Conservation (phyloP, 2,888 invertebrate species). For the Perdita meconis region DNA sequence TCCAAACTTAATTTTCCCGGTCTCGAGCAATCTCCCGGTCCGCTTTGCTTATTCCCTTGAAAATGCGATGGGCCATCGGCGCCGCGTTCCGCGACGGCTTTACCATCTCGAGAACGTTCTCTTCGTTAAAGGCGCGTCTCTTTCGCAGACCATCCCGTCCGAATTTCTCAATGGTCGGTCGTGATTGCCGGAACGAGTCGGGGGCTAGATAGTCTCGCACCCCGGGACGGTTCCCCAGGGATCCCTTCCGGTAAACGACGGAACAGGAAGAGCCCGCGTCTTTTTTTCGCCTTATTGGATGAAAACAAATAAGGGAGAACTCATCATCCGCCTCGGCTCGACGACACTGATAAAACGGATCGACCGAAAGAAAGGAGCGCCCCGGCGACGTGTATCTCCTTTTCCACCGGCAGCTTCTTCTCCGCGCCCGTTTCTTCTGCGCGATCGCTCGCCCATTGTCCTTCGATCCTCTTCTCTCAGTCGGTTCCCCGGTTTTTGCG, state of each 20-base stretch:
- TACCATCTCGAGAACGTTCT: background rate
- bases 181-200: slow-evolving; percentile 57
- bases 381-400: background rate
- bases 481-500: slow-evolving; percentile 27
- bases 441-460: slow-evolving; percentile 33
- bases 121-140: background rate
- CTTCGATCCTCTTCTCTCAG: slow-evolving; percentile 21
- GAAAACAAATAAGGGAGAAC: slow-evolving; percentile 75
- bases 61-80: too few species aligned
- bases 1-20: too few species aligned
- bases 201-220: slow-evolving; percentile 33
- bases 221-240: slow-evolving; percentile 46
- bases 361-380: slow-evolving; percentile 70
- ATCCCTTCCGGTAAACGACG: slow-evolving; percentile 59
- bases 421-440: slow-evolving; percentile 3
- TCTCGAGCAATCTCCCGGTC: background rate
- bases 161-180: slow-evolving; percentile 32
- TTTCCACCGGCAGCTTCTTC: background rate
- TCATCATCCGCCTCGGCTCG: slow-evolving; percentile 72
- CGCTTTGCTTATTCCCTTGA: too few species aligned
- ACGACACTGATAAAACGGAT: slow-evolving; percentile 72
- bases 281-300: slow-evolving; percentile 71
- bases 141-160: background rate
- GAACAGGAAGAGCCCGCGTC: slow-evolving; percentile 49
- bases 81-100: background rate